Conservation (phyloP, 2,888 invertebrate genomes). For the Clivina fossor region DNA sequence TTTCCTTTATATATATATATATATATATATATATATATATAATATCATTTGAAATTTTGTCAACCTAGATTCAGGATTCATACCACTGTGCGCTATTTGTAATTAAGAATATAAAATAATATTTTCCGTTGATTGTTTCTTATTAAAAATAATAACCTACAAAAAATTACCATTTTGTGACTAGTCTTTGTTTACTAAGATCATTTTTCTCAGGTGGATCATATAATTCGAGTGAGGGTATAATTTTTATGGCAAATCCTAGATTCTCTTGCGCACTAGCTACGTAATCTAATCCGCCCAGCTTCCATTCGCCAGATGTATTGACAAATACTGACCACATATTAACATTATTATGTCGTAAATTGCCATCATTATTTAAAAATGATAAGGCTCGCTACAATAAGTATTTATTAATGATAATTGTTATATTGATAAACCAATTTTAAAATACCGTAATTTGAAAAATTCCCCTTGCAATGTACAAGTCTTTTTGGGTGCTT, state of each 20-base stretch:
- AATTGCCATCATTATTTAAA: slow-evolving; percentile 93
- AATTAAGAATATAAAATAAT: too few species aligned
- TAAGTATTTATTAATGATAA: slow-evolving; percentile 71
- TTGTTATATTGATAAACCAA: slow-evolving; percentile 4
- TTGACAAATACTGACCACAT: slow-evolving; percentile 96
- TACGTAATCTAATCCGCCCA: slow-evolving; percentile 92
- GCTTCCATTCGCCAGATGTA: slow-evolving; percentile 95
- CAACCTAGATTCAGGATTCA: too few species aligned
- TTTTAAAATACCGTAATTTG: slow-evolving; percentile 80
- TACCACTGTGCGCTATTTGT: too few species aligned
- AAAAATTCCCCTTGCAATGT: slow-evolving; percentile 96
- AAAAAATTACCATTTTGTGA: slow-evolving; percentile 81
- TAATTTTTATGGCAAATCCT: slow-evolving; percentile 69
- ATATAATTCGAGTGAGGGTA: slow-evolving; percentile 77
- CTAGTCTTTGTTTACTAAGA: slow-evolving; percentile 64
- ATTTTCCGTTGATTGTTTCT: too few species aligned
- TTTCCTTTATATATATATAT: too few species aligned
- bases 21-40: too few species aligned
- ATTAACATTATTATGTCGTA: slow-evolving; percentile 94
- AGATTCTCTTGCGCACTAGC: slow-evolving; percentile 63
- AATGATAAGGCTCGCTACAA: slow-evolving; percentile 93
- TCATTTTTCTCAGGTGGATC: slow-evolving; percentile 87
- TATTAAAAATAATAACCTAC: too few species aligned
- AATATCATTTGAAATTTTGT: too few species aligned
- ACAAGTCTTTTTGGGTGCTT: slow-evolving; percentile 80